Conservation (phyloP, 2,888 invertebrate species). For the Rhaphigaster nebulosa region DNA sequence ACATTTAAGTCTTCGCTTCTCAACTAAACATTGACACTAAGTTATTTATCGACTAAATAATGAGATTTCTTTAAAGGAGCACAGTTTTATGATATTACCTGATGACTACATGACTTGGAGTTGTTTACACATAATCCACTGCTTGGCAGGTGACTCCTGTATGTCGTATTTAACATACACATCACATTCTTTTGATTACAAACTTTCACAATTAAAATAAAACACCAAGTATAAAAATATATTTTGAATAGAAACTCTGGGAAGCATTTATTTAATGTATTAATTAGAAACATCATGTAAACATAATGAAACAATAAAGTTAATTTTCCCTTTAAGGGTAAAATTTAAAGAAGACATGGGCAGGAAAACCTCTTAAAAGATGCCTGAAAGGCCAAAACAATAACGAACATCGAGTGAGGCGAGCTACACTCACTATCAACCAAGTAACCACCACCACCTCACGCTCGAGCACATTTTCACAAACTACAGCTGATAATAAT, state of each 20-base stretch:
- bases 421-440: constrained; percentile 35
- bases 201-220: constrained; percentile 47
- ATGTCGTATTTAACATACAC: neutral
- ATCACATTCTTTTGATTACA: constrained; percentile 22
- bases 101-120: constrained; percentile 60
- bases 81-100: constrained; percentile 39
- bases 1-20: constrained; percentile 11
- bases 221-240: constrained; percentile 58
- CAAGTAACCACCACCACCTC: constrained; percentile 46
- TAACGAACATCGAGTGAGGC: neutral
- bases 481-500: constrained; percentile 57
- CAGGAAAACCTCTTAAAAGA: constrained; percentile 16
- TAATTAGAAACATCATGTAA: constrained; percentile 60
- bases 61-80: neutral
- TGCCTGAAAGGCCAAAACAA: neutral
- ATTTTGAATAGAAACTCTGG: constrained; percentile 54
- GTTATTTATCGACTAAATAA: neutral
- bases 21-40: neutral
- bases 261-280: constrained; percentile 56
- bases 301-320: constrained; percentile 60
- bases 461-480: constrained; percentile 46
- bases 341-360: constrained; percentile 49
- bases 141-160: neutral
- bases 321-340: constrained; percentile 37
- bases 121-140: constrained; percentile 60